Evolutionary conservation across 2,888 invertebrate genomes (phyloP).

Genomic region (Mythimna lalbum): DNA sequence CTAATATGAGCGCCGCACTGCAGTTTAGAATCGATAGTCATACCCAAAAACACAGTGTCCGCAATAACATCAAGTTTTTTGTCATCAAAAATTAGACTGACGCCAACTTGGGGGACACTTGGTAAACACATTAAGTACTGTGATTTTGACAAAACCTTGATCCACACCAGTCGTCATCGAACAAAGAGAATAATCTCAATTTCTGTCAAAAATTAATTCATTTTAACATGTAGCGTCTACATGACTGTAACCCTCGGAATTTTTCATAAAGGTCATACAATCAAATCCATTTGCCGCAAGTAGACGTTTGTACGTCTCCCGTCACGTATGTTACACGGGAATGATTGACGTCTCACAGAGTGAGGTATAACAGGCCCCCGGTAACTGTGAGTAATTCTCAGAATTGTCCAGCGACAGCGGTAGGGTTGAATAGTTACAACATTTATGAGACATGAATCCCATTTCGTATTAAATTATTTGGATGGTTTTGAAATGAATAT

Average conservation of each 20-base stretch:
- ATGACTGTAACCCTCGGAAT: conserved; percentile 11
- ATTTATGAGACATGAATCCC: conserved; percentile 14
- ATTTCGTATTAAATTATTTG: conserved; percentile 16
- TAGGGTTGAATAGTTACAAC: conserved; percentile 47
- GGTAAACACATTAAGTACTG: too few relatives aligned
- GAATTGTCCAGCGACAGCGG: conserved; percentile 36
- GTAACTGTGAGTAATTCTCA: conserved; percentile 26
- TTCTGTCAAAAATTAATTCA: not conserved
- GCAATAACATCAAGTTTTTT: too few relatives aligned
- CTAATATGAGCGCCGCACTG: too few relatives aligned
- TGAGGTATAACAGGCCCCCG: conserved; percentile 53
- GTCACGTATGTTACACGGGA: conserved; percentile 46
- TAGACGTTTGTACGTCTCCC: conserved; percentile 46
- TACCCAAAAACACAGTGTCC: too few relatives aligned
- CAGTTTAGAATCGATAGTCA: too few relatives aligned
- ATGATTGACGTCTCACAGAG: conserved; percentile 56
- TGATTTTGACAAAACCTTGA: not conserved
- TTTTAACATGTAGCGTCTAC: not conserved
- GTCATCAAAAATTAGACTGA: too few relatives aligned
- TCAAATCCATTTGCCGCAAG: conserved; percentile 40
- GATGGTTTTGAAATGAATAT: not conserved
- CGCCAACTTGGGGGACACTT: too few relatives aligned
- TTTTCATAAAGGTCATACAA: conserved; percentile 46
- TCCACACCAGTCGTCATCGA: not conserved
- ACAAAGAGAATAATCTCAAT: not conserved